These are phyloP conservation scores for Molossus molossus DNA, from an alignment of 2,797 vertebrate species.

Conservation along the genomic window DNA sequence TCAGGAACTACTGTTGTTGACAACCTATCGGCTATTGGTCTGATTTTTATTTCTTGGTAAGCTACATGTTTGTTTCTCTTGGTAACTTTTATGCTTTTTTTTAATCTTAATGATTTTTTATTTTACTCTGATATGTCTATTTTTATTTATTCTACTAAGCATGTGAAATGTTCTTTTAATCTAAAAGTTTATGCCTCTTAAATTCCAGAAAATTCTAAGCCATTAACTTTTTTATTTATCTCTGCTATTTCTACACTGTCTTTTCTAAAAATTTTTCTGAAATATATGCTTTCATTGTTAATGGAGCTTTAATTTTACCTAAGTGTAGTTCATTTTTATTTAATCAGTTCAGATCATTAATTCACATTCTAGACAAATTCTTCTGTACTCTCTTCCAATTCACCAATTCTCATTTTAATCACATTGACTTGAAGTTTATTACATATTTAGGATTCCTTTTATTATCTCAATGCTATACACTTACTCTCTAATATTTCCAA, in stretches of 20 bases:
- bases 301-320: not conserved
- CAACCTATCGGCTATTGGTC: not conserved
- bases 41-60: not conserved
- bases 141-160: not conserved
- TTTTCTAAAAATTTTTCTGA: not conserved
- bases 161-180: not conserved
- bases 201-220: not conserved
- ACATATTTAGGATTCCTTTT: not conserved
- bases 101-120: not conserved
- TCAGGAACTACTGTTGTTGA: not conserved
- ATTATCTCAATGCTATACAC: not conserved
- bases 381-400: not conserved
- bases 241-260: not conserved
- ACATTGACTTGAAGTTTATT: not conserved
- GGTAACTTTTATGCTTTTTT: not conserved
- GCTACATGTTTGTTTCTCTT: not conserved
- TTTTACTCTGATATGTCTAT: not conserved
- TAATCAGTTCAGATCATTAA: not conserved
- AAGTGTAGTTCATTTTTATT: not conserved
- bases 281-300: not conserved
- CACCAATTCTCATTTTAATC: slow-evolving; percentile 6
- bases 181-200: not conserved
- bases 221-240: not conserved
- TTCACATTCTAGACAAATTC: not conserved
- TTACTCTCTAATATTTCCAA: slow-evolving; percentile 8